These are phyloP conservation scores for Arion vulgaris DNA, from an alignment of 1,140 invertebrate species.

Conservation along the genomic window DNA sequence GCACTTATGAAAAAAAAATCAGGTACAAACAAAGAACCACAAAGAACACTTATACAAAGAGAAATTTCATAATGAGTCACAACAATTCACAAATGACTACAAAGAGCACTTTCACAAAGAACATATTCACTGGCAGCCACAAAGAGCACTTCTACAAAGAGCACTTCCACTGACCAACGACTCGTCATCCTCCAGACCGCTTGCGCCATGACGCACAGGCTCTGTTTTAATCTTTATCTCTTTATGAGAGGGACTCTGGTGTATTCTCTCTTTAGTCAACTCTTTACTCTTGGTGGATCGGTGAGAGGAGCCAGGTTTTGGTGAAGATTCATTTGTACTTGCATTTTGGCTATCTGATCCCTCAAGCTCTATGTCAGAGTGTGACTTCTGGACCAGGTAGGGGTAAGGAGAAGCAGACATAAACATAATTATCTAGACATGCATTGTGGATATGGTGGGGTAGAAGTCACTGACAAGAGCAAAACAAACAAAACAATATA, in stretches of 20 bases:
- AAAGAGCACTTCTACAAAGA: too few relatives aligned
- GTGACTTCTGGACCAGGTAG: background rate
- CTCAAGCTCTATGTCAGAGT: slow-evolving; percentile 10
- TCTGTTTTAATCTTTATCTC: slow-evolving; percentile 69
- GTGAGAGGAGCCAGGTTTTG: slow-evolving; percentile 50
- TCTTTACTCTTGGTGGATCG: slow-evolving; percentile 51
- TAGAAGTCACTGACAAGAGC: background rate
- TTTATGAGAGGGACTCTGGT: slow-evolving; percentile 66
- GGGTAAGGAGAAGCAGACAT: background rate
- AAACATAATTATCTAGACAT: background rate
- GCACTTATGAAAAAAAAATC: too few relatives aligned
- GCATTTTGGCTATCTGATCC: slow-evolving; percentile 5
- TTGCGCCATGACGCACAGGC: slow-evolving; percentile 63
- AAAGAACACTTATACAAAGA: too few relatives aligned
- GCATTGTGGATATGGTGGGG: background rate
- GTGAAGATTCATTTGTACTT: slow-evolving; percentile 31
- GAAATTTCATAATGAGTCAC: too few relatives aligned
- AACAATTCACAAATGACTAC: too few relatives aligned
- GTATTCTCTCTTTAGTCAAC: slow-evolving; percentile 57
- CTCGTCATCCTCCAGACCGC: slow-evolving; percentile 58
- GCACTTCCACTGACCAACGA: slow-evolving; percentile 57
- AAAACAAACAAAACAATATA: background rate
- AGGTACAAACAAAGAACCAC: too few relatives aligned
- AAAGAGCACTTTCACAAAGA: too few relatives aligned
- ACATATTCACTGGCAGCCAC: too few relatives aligned